Percentiles rank a stretch among this genome's conserved stretches.
Conservation (phyloP, 2,888 invertebrate genomes). For the Lasioglossum villosulum region DNA sequence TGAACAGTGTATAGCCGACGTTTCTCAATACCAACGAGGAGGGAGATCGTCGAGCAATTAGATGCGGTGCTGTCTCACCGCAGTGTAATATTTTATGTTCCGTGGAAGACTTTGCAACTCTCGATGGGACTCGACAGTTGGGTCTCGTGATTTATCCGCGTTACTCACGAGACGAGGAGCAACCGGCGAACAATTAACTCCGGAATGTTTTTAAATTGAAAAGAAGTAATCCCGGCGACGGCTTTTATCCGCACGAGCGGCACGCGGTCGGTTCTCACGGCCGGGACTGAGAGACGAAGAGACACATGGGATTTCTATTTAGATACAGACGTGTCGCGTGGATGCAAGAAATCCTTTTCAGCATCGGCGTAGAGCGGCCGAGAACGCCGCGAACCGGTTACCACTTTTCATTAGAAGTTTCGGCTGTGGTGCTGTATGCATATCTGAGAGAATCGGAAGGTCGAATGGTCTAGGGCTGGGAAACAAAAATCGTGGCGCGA, state of each 20-base stretch:
- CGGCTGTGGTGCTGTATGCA: background rate
- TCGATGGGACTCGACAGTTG: background rate
- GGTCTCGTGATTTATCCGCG: background rate
- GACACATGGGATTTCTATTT: conserved; percentile 50
- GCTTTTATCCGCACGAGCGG: conserved; percentile 32
- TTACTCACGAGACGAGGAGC: background rate
- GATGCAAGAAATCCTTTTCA: conserved; percentile 5
- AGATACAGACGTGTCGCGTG: conserved; percentile 25
- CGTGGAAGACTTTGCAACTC: background rate
- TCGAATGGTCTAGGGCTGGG: background rate
- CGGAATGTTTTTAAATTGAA: conserved; percentile 46
- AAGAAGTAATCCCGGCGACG: conserved; percentile 37
- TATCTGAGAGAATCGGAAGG: background rate
- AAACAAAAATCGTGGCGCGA: background rate
- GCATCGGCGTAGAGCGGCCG: conserved; percentile 22
- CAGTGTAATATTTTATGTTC: background rate
- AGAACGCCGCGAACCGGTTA: background rate
- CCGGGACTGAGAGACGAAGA: conserved; percentile 13
- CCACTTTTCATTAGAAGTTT: conserved; percentile 9
- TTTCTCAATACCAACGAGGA: background rate
- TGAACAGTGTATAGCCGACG: background rate
- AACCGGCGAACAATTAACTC: conserved; percentile 21
- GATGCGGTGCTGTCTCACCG: background rate
- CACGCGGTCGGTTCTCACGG: conserved; percentile 43
- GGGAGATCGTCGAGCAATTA: background rate